These are phyloP conservation scores for Selene dorsalis DNA, from an alignment of 2,797 vertebrate species.

Conservation along the genomic window DNA sequence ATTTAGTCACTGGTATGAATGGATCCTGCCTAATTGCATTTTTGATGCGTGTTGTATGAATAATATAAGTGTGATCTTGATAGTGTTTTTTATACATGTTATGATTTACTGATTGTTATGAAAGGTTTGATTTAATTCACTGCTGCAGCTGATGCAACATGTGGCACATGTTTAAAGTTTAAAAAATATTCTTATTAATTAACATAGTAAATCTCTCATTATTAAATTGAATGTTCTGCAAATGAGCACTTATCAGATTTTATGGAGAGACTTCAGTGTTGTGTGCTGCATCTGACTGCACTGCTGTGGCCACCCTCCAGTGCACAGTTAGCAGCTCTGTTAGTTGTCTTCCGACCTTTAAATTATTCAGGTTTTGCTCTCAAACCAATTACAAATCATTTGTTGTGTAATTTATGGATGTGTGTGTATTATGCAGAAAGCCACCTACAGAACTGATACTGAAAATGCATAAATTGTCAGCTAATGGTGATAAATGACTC, in stretches of 20 bases:
- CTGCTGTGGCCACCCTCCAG: slow-evolving; percentile 70
- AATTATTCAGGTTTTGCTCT: slow-evolving; percentile 82
- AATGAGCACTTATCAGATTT: neutral
- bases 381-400: slow-evolving; percentile 61
- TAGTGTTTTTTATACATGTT: neutral
- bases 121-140: neutral
- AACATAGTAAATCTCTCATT: neutral
- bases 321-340: slow-evolving; percentile 73
- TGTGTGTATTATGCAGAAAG: slow-evolving; percentile 43
- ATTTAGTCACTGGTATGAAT: neutral
- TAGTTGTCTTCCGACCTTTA: slow-evolving; percentile 73
- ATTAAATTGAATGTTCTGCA: neutral
- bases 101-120: neutral
- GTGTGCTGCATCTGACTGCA: slow-evolving; percentile 38
- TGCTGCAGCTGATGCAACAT: neutral
- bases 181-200: slow-evolving; percentile 1
- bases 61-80: neutral
- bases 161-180: slow-evolving; percentile 13
- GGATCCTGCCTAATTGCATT: neutral
- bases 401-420: slow-evolving; percentile 62
- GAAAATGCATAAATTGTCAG: neutral
- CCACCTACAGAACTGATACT: neutral
- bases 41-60: neutral
- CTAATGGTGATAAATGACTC: neutral
- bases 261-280: neutral